Conservation (phyloP, 2,797 vertebrate species). For the Oreonectes daqikongensis region DNA sequence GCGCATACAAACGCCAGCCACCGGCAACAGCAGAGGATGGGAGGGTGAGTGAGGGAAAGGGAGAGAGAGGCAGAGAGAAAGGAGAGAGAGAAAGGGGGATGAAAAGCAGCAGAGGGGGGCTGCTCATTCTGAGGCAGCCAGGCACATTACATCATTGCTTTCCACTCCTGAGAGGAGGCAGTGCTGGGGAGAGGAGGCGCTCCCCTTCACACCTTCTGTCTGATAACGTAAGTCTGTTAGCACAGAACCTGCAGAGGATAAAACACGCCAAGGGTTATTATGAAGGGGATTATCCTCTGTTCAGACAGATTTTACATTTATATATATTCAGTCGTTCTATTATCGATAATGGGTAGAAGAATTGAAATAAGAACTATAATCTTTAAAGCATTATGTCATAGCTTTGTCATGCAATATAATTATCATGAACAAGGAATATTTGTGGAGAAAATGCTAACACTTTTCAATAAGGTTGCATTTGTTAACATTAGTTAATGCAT, state of each 20-base stretch:
- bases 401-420: background rate
- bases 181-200: constrained; percentile 72
- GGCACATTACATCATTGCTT: constrained; percentile 83
- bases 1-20: constrained; percentile 65
- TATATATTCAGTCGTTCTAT: background rate
- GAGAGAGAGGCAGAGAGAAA: constrained; percentile 59
- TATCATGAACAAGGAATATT: background rate
- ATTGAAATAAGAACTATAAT: constrained; percentile 1
- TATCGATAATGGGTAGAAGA: background rate
- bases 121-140: constrained; percentile 78
- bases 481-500: no score
- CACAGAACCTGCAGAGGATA: constrained; percentile 40
- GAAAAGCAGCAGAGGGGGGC: constrained; percentile 67
- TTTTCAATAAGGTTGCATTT: no score
- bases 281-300: background rate
- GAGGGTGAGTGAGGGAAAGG: constrained; percentile 59
- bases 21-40: constrained; percentile 64
- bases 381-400: constrained; percentile 4
- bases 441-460: background rate
- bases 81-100: constrained; percentile 36
- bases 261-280: constrained; percentile 12
- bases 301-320: background rate
- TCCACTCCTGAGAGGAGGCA: constrained; percentile 67
- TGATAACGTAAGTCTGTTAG: constrained; percentile 33
- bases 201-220: constrained; percentile 68